Conservation (phyloP, 2,797 vertebrate species). For the Jordanella pulchra region DNA sequence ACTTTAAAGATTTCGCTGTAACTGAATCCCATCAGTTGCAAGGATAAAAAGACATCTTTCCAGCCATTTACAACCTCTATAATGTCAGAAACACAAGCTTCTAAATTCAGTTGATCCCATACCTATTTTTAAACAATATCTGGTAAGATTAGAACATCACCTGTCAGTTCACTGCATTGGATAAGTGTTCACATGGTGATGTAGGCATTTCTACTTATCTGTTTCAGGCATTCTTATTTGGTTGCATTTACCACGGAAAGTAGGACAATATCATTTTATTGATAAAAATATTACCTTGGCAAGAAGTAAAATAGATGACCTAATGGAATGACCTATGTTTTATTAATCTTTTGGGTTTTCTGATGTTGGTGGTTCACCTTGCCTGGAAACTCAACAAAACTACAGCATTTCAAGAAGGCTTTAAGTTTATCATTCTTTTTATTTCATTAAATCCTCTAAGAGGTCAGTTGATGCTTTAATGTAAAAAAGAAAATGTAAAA, state of each 20-base stretch:
- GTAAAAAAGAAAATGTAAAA: constrained; percentile 28
- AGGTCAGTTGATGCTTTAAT: constrained; percentile 34
- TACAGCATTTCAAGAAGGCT: not conserved
- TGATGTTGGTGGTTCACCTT: not conserved
- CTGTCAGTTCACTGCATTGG: too few relatives aligned
- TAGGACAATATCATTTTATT: not conserved
- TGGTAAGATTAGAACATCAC: not conserved
- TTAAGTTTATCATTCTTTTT: not conserved
- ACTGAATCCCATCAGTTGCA: not conserved
- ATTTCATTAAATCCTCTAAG: not conserved
- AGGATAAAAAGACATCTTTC: not conserved
- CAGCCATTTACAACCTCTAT: not conserved
- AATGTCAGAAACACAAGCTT: not conserved
- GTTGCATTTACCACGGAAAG: not conserved
- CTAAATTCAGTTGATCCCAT: not conserved
- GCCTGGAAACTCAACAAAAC: not conserved
- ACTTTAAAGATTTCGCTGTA: not conserved
- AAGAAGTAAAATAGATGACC: not conserved
- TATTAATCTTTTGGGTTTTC: not conserved
- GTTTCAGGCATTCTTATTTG: not conserved
- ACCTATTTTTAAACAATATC: not conserved
- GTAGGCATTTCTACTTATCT: too few relatives aligned
- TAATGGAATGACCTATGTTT: not conserved
- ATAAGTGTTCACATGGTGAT: too few relatives aligned
- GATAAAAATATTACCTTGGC: too few relatives aligned